phyloP scores from a whole-genome alignment of 2,888 invertebrate species.

The Augochlorella aurata region DNA sequence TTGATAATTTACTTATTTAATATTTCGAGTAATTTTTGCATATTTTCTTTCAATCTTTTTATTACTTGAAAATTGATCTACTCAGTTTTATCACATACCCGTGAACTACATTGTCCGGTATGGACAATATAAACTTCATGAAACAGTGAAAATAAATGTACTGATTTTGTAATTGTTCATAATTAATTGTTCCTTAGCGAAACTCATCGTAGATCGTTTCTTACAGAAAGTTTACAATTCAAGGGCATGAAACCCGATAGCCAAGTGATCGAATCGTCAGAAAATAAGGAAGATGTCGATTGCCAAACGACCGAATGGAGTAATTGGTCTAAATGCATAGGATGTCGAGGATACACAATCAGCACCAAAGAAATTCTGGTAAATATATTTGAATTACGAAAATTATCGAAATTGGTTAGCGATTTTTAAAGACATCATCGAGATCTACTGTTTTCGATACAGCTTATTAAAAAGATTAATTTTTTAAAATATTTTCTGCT shows the following conservation, averaged over 20 bases:
- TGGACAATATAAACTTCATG: too few species aligned
- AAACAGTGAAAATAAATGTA: too few species aligned
- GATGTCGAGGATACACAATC: conserved; percentile 85
- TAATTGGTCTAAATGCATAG: conserved; percentile 92
- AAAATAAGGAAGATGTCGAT: conserved; percentile 80
- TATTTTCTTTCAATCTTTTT: neutral
- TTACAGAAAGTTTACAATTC: conserved; percentile 65
- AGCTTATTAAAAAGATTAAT: too few species aligned
- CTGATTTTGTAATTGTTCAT: neutral
- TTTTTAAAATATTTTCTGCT: conserved; percentile 28
- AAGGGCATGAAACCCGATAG: conserved; percentile 74
- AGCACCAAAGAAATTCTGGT: conserved; percentile 77
- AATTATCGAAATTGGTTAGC: too few species aligned
- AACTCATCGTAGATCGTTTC: neutral
- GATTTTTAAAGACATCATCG: too few species aligned
- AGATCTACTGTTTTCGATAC: too few species aligned
- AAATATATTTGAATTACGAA: conserved; percentile 28
- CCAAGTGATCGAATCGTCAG: conserved; percentile 71
- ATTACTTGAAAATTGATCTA: too few species aligned
- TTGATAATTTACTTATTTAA: neutral
- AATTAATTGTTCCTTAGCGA: neutral
- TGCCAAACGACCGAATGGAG: conserved; percentile 92
- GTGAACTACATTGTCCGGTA: too few species aligned
- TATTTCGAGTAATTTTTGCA: neutral
- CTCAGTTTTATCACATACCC: too few species aligned